Evolutionary conservation across 2,113 vertebrate species (phyloP).

Genomic region (Malurus melanocephalus): DNA sequence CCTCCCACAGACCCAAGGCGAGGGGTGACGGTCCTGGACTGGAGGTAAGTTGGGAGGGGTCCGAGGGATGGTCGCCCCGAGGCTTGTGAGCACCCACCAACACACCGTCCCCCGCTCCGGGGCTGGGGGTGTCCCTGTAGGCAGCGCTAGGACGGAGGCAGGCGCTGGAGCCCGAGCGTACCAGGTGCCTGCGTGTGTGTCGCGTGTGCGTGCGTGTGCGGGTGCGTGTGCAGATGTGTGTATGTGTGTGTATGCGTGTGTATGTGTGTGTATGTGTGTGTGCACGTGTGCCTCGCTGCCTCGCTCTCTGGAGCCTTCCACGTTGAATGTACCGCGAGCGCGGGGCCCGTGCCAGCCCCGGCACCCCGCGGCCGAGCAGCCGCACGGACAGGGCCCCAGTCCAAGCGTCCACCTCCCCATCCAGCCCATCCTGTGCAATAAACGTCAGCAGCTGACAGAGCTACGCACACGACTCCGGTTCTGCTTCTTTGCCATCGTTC

Average conservation of each 20-base stretch:
- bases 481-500: neutral
- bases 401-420: constrained; percentile 17
- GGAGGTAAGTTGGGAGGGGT: constrained; percentile 39
- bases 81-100: neutral
- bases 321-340: constrained; percentile 42
- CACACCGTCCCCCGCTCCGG: neutral
- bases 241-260: too few species aligned
- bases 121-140: neutral
- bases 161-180: neutral
- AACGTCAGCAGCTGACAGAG: constrained; percentile 85
- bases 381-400: neutral
- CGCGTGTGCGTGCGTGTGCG: neutral
- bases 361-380: neutral
- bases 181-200: neutral
- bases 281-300: neutral
- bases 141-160: neutral
- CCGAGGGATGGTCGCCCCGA: neutral
- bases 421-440: constrained; percentile 86
- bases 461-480: constrained; percentile 44
- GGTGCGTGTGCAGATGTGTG: neutral
- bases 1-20: constrained; percentile 12
- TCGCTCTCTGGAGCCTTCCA: neutral
- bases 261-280: neutral
- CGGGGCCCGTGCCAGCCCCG: neutral
- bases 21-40: constrained; percentile 11